Base-by-base conservation (phyloP, 2,888 invertebrate species). In the Allophyes oxyacanthae region DNA sequence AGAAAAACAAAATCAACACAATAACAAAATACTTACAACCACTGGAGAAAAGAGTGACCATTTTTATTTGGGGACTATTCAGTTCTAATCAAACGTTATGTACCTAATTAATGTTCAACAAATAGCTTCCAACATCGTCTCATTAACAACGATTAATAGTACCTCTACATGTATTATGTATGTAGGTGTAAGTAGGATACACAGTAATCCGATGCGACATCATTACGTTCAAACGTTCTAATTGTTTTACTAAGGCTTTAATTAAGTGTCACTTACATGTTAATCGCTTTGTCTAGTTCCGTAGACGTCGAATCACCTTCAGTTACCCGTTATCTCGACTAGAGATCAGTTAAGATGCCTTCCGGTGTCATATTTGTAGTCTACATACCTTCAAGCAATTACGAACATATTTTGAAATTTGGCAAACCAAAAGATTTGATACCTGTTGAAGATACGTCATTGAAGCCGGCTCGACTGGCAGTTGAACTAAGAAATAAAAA, bases 351-450 rank as follows among this genome's bases (percentile, higher is more conserved):
- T 40, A 62, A 45, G 15, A 95, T 95, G 95, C 94, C 95, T 50
- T 81, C 89, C 3, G 96, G 96, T 67, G 96, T 96, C 6, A 94
- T 96, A 61, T 96, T 96, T 79, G 84, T 96, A 54, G 95, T 96
- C 59, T 96, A 95, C 78, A 95, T 96, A 73, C 96, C 96, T 7
- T 96, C 96, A 58, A 94, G 95, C 52, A 96, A 95, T 81, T 95
- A 95, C 76, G 96, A 96, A 84, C 95, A 96, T 77, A 92, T 95
- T 37, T 70, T 95, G 13, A 89, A 92, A 49, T 95, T 94, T 61
- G 95, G 95, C 0, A 91, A 89, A 68, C 87, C 91, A 0, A 90
- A 83, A 60, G 87, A 88, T 15, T 72, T 90, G 0, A 75, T 89
- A 10, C 62, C 81, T 0, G 68, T 87, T 6, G 82, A 86, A 10